phyloP scores from a whole-genome alignment of 2,797 vertebrate species.

The Takifugu rubripes region DNA sequence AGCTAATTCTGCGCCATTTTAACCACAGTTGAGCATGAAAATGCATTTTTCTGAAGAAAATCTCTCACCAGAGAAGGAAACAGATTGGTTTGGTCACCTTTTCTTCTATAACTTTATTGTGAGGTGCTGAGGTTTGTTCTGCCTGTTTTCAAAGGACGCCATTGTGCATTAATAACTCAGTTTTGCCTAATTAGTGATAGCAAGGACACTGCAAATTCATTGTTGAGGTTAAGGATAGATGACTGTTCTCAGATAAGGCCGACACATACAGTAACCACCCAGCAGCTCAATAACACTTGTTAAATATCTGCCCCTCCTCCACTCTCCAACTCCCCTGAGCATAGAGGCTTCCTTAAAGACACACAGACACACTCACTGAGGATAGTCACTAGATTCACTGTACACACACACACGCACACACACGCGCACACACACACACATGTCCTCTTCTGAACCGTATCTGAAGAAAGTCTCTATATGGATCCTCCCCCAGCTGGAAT shows the following conservation, averaged over 20 bases:
- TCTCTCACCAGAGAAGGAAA: no score
- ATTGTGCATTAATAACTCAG: no score
- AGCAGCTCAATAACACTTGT: constrained; percentile 8
- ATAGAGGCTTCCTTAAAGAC: constrained; percentile 29
- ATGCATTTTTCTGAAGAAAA: no score
- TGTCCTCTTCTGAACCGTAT: constrained; percentile 20
- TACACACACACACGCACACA: constrained; percentile 14
- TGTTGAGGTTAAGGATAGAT: background rate
- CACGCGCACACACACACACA: constrained; percentile 8
- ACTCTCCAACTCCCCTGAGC: constrained; percentile 19
- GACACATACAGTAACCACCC: constrained; percentile 35
- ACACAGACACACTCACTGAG: constrained; percentile 40
- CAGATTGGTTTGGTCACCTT: no score
- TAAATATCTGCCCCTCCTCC: constrained; percentile 54
- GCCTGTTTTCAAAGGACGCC: no score
- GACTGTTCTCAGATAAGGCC: constrained; percentile 7
- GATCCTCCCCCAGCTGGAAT: constrained; percentile 50
- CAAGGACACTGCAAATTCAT: background rate
- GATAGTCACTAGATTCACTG: constrained; percentile 37
- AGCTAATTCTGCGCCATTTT: no score
- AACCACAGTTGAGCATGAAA: no score
- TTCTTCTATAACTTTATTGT: no score
- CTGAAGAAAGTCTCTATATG: constrained; percentile 40
- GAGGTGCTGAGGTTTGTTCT: no score
- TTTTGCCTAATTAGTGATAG: no score